Percentiles rank a stretch among this genome's conserved stretches.
Evolutionary conservation across 2,888 invertebrate genomes (phyloP).

Genomic region (Catocala fraxini): DNA sequence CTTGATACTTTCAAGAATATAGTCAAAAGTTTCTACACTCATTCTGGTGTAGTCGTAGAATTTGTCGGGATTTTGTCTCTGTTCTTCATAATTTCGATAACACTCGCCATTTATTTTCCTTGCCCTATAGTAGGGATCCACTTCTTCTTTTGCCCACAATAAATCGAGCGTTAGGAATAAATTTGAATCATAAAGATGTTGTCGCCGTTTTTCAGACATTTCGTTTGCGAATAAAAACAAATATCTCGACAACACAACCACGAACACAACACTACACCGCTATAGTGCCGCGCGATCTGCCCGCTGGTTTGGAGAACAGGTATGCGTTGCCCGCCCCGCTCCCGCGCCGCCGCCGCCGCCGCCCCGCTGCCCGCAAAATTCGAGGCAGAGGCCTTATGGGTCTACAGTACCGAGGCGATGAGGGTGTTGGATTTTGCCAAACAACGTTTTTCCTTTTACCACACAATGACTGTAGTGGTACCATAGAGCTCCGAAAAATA

Average conservation of each 20-base stretch:
- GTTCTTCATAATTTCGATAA: too few species aligned
- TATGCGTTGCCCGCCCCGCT: slow-evolving; percentile 32
- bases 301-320: slow-evolving; percentile 39
- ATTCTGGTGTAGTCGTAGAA: too few species aligned
- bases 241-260: slow-evolving; percentile 25
- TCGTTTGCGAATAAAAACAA: slow-evolving; percentile 4
- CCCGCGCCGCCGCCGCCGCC: slow-evolving; percentile 28
- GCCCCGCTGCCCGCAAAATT: background rate
- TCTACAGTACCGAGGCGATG: too few species aligned
- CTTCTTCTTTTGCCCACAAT: background rate
- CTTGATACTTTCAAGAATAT: too few species aligned
- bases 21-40: too few species aligned
- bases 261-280: slow-evolving; percentile 30
- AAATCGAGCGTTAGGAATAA: slow-evolving; percentile 12
- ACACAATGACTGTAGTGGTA: too few species aligned
- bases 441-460: too few species aligned
- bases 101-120: too few species aligned
- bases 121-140: too few species aligned
- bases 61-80: too few species aligned
- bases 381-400: slow-evolving; percentile 12
- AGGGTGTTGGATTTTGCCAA: too few species aligned
- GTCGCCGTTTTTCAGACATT: slow-evolving; percentile 15
- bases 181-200: slow-evolving; percentile 22
- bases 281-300: slow-evolving; percentile 6
- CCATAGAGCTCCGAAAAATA: too few species aligned